A percentile compares a stretch with the other conserved stretches of the same genome.
phyloP scores from a whole-genome alignment of 2,888 invertebrate species.

The Rhaphigaster nebulosa region DNA sequence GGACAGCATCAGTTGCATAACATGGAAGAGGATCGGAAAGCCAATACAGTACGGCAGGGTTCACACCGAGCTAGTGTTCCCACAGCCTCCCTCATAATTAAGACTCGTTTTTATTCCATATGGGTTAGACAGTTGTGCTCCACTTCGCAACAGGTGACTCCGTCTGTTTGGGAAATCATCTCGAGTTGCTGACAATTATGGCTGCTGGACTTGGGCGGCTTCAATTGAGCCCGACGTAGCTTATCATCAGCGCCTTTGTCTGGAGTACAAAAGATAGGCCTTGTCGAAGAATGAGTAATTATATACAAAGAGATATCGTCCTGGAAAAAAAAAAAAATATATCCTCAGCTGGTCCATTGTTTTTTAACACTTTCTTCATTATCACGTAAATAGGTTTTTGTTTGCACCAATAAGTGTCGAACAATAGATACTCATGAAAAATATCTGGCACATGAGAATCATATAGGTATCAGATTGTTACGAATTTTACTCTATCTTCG shows the following conservation, averaged over 20 bases:
- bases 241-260: conserved; percentile 17
- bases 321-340: neutral
- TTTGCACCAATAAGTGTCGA: neutral
- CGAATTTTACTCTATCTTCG: neutral
- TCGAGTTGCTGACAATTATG: neutral
- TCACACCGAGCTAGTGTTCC: conserved; percentile 36
- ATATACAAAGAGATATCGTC: conserved; percentile 29
- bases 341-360: neutral
- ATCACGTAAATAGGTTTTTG: conserved; percentile 31
- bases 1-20: conserved; percentile 20
- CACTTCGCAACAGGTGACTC: conserved; percentile 39
- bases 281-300: conserved; percentile 31
- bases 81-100: conserved; percentile 25
- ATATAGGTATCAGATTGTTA: neutral
- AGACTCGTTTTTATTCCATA: conserved; percentile 37
- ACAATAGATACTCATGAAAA: neutral
- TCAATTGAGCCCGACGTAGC: neutral
- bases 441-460: neutral
- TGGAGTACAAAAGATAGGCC: neutral
- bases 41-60: conserved; percentile 1
- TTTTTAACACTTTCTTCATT: conserved; percentile 44
- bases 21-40: conserved; percentile 17
- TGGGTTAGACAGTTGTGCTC: conserved; percentile 38
- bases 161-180: neutral
- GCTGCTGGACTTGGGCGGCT: neutral